Conservation (phyloP, 2,797 vertebrate species). For the Discoglossus pictus region DNA sequence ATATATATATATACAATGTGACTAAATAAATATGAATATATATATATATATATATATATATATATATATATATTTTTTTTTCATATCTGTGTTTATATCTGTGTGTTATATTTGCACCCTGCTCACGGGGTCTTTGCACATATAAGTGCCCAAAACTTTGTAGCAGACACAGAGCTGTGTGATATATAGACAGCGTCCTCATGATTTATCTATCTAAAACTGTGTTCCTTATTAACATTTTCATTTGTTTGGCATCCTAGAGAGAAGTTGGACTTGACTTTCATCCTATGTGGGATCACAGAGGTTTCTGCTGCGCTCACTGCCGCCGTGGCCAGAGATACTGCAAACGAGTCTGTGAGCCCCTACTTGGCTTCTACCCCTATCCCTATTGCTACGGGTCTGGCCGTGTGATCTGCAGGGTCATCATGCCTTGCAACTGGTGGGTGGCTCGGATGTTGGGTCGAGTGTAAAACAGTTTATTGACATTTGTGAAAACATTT, state of each 20-base stretch:
- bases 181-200: no score
- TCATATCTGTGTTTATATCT: no score
- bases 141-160: no score
- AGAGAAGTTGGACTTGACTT: slow-evolving; percentile 86
- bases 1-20: no score
- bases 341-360: slow-evolving; percentile 88
- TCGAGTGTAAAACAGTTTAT: slow-evolving; percentile 70
- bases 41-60: no score
- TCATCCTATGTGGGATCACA: slow-evolving; percentile 85
- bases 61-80: no score
- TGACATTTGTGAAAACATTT: no score
- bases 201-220: no score
- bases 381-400: slow-evolving; percentile 96
- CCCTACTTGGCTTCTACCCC: slow-evolving; percentile 87
- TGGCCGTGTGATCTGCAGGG: slow-evolving; percentile 88
- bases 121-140: no score
- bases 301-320: slow-evolving; percentile 87
- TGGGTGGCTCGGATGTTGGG: slow-evolving; percentile 96
- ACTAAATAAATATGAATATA: no score
- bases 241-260: slow-evolving; percentile 69
- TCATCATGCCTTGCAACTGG: slow-evolving; percentile 98
- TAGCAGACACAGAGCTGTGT: no score
- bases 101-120: no score
- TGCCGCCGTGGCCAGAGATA: slow-evolving; percentile 88
- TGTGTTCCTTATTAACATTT: background rate